A percentile compares a stretch with the other conserved stretches of the same genome.
Evolutionary conservation across 2,888 invertebrate genomes (phyloP).

Genomic region (Torymus auratus): DNA sequence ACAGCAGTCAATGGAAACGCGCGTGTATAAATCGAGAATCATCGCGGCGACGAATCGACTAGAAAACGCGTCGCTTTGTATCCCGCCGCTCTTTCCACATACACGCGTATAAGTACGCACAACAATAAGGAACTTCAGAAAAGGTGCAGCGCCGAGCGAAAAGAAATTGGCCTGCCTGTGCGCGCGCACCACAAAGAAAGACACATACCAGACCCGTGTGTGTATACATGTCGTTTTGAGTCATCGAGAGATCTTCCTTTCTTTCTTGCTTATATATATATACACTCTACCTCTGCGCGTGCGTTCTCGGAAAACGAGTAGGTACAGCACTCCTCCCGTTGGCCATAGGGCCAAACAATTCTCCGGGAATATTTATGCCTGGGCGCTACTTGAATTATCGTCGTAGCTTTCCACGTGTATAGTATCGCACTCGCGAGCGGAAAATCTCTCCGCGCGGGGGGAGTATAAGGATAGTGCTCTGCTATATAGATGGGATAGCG

Average conservation of each 20-base stretch:
- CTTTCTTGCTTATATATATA: not conserved
- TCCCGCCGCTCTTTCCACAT: too few relatives aligned
- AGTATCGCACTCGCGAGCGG: not conserved
- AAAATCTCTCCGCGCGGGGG: constrained; percentile 8
- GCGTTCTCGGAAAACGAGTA: not conserved
- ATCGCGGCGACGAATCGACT: constrained; percentile 33
- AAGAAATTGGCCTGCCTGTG: not conserved
- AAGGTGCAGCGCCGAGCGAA: constrained; percentile 2
- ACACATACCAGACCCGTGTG: not conserved
- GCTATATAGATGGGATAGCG: not conserved
- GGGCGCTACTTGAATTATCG: constrained; percentile 37
- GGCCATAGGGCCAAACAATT: constrained; percentile 13
- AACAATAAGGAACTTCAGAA: constrained; percentile 5
- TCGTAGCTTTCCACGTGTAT: constrained; percentile 5
- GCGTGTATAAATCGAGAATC: constrained; percentile 51
- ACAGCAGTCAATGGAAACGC: constrained; percentile 38
- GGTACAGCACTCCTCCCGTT: not conserved
- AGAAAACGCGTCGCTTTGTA: constrained; percentile 18
- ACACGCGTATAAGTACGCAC: too few relatives aligned
- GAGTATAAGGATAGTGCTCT: not conserved
- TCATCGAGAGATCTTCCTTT: constrained; percentile 9
- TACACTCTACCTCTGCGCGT: not conserved
- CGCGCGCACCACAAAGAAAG: not conserved
- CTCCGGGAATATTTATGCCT: constrained; percentile 37
- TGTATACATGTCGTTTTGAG: constrained; percentile 4